Conservation (phyloP, 1,140 invertebrate genomes). For the Solenopsis invicta region DNA sequence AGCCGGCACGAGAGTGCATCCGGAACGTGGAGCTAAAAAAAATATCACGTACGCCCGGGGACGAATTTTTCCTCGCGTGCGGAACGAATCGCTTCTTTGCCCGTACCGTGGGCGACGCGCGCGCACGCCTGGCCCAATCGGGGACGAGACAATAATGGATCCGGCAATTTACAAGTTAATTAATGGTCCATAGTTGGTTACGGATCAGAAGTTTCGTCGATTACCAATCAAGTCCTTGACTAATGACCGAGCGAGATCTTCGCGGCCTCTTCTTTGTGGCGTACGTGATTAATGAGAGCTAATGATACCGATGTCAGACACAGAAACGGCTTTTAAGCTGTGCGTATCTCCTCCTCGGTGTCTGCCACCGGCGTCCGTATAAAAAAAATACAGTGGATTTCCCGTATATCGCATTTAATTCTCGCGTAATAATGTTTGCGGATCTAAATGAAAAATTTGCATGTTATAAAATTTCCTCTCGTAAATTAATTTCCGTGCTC, state of each 20-base stretch:
- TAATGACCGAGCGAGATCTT: conserved; percentile 64
- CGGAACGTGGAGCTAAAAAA: conserved; percentile 11
- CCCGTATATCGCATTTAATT: not conserved
- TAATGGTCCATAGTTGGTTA: conserved; percentile 58
- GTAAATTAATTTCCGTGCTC: not conserved
- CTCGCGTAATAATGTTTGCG: not conserved
- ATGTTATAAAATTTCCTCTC: not conserved
- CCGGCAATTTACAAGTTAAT: conserved; percentile 66
- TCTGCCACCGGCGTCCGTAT: not conserved
- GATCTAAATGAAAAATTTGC: not conserved
- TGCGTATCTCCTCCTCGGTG: conserved; percentile 32
- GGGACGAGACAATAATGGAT: conserved; percentile 54
- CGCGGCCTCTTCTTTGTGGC: conserved; percentile 61
- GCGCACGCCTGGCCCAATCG: not conserved
- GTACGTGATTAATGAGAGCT: conserved; percentile 74
- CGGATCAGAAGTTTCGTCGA: conserved; percentile 71
- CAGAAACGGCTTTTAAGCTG: conserved; percentile 63
- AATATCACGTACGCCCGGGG: conserved; percentile 16
- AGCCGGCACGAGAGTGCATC: conserved; percentile 47
- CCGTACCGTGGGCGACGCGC: not conserved
- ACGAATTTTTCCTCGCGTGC: conserved; percentile 1
- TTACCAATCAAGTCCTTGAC: conserved; percentile 72
- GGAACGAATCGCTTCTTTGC: conserved; percentile 23
- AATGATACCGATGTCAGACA: conserved; percentile 69
- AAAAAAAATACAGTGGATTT: conserved; percentile 19